Conservation (phyloP, 2,888 invertebrate genomes). For the Zonitis immaculata region DNA sequence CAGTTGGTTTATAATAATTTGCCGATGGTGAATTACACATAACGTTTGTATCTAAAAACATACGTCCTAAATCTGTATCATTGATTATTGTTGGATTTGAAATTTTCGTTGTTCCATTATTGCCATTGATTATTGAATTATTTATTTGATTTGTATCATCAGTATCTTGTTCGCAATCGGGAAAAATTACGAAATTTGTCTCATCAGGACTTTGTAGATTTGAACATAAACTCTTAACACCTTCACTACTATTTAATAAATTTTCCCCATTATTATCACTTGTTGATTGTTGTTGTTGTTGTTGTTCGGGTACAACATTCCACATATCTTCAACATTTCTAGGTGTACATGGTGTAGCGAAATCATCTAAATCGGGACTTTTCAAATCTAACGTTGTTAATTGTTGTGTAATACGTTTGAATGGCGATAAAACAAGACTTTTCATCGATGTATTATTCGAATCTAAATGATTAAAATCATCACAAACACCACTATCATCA, state of each 20-base stretch:
- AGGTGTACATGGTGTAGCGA: slow-evolving; percentile 63
- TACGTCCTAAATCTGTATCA: slow-evolving; percentile 39
- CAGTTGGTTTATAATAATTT: slow-evolving; percentile 73
- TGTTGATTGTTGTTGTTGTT: slow-evolving; percentile 27
- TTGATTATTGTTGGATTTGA: neutral
- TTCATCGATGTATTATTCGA: slow-evolving; percentile 23
- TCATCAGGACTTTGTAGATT: slow-evolving; percentile 46
- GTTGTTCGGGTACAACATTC: no score
- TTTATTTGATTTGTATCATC: slow-evolving; percentile 9
- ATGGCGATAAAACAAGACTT: slow-evolving; percentile 57
- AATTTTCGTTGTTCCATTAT: slow-evolving; percentile 7
- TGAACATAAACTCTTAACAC: slow-evolving; percentile 40
- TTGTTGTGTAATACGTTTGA: slow-evolving; percentile 74
- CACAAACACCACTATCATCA: slow-evolving; percentile 44
- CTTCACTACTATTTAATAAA: slow-evolving; percentile 44
- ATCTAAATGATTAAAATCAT: slow-evolving; percentile 40
- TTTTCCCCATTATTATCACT: slow-evolving; percentile 28
- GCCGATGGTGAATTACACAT: slow-evolving; percentile 61
- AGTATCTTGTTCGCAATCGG: slow-evolving; percentile 48
- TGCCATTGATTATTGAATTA: neutral
- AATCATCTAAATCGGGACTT: slow-evolving; percentile 69
- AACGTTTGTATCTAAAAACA: slow-evolving; percentile 53
- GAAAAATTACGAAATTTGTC: slow-evolving; percentile 55
- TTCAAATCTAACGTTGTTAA: slow-evolving; percentile 65
- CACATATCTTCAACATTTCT: slow-evolving; percentile 62